Base-by-base conservation (phyloP, 2,113 vertebrate genomes). In the Cinclus cinclus region DNA sequence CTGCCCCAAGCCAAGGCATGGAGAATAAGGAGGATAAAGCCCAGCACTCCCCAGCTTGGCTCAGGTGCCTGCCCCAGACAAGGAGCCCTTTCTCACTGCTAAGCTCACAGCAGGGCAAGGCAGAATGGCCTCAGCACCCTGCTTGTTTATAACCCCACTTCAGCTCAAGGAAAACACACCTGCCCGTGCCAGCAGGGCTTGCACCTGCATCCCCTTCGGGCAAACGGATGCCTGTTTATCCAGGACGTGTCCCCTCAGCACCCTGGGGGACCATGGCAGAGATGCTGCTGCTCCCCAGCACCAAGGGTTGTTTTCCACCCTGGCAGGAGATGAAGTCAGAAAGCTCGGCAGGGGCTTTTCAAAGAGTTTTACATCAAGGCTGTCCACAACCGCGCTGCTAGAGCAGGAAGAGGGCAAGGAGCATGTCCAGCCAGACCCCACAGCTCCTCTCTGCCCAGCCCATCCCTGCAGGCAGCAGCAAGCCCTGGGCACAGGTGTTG, bases 81-180 rank as follows among this genome's bases (percentile, higher is more conserved):
- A 98, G 97, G 97, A 97, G 84, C 41, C 89, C 95, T 98, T 98
- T 98, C 95, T 98, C 39, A 0, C 16, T 2, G 3, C 53, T 78
- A 52, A 93, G 70, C 87, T 67, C 23, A 0, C 52, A 4, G 81
- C 90, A 79, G 90, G 71, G 91, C 86, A 94, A 87, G 75, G 42
- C 73, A 64, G 59, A 80, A 73, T 93, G 93, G 94, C 90, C 90
- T 19, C 63, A 96, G 95, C 74, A 15, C 94, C 94, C 84, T 87
- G 84, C 95, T 97, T 97, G 96, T 96, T 96, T 94, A 93, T 67
- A 95, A 65, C 41, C 74, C 90, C 5, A 1, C n/a, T 78, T 71
- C 53, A 75, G 64, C 9, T 1, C 92, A 92, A 91, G 68, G 73
- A 79, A 83, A 96, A 92, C 91, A 91, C 94, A 96, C 83, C 92